phyloP scores from a whole-genome alignment of 2,888 invertebrate genomes.

The Acrobasis repandana region DNA sequence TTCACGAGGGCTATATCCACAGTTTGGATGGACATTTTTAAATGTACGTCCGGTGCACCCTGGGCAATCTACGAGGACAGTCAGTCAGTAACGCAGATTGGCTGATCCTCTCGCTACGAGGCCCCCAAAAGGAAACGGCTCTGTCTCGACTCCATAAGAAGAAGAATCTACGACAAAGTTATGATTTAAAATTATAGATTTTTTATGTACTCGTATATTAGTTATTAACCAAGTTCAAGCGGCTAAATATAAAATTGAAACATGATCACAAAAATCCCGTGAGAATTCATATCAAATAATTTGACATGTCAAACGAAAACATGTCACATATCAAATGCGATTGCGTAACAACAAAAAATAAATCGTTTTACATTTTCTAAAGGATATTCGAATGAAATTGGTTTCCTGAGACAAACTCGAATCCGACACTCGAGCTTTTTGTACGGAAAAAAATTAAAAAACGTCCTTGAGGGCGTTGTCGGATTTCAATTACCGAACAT shows the following conservation, averaged over 20 bases:
- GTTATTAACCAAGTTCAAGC: background rate
- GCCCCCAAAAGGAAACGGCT: too few relatives aligned
- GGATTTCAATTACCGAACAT: slow-evolving; percentile 78
- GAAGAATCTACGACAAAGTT: too few relatives aligned
- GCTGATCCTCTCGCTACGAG: too few relatives aligned
- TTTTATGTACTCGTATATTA: background rate
- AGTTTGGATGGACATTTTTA: too few relatives aligned
- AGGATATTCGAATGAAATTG: slow-evolving; percentile 34
- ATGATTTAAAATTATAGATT: too few relatives aligned
- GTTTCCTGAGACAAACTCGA: slow-evolving; percentile 41
- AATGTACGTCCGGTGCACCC: too few relatives aligned
- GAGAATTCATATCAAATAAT: slow-evolving; percentile 23
- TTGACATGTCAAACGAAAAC: slow-evolving; percentile 25
- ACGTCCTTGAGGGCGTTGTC: slow-evolving; percentile 60
- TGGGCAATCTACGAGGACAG: too few relatives aligned
- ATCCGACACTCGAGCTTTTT: slow-evolving; percentile 50
- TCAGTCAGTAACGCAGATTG: too few relatives aligned
- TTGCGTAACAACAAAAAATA: slow-evolving; percentile 26
- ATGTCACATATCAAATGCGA: slow-evolving; percentile 20
- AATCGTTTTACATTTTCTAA: slow-evolving; percentile 29
- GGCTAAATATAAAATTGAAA: background rate
- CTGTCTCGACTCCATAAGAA: too few relatives aligned
- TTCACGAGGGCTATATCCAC: too few relatives aligned
- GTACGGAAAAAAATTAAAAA: slow-evolving; percentile 58
- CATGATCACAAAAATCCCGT: background rate